Conservation (phyloP, 2,888 invertebrate genomes). For the Tiliacea aurago region DNA sequence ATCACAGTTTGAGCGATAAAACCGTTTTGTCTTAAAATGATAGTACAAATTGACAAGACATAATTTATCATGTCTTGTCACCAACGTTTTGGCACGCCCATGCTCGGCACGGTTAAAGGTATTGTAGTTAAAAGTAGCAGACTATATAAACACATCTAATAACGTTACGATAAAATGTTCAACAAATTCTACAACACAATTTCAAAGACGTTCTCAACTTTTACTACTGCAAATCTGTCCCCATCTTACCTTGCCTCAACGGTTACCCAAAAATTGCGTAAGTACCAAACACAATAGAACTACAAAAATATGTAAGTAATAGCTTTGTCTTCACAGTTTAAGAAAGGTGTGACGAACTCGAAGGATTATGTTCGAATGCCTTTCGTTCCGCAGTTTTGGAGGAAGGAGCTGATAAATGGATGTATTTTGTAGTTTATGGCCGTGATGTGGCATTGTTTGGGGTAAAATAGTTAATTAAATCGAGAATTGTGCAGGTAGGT, state of each 20-base stretch:
- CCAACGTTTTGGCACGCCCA: too few species aligned
- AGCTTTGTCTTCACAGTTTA: slow-evolving; percentile 29
- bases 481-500: not conserved
- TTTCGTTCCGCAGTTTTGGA: slow-evolving; percentile 50
- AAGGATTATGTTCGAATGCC: slow-evolving; percentile 32
- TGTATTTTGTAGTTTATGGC: slow-evolving; percentile 44
- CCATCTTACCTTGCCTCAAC: not conserved
- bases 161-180: too few species aligned
- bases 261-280: slow-evolving; percentile 47
- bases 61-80: too few species aligned
- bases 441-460: slow-evolving; percentile 47
- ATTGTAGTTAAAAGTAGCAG: too few species aligned
- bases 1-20: too few species aligned
- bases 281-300: slow-evolving; percentile 37
- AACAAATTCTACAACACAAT: not conserved
- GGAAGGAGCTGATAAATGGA: slow-evolving; percentile 47
- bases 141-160: too few species aligned
- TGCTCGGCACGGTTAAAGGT: too few species aligned
- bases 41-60: too few species aligned
- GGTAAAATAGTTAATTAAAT: slow-evolving; percentile 24
- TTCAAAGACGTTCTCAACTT: slow-evolving; percentile 1
- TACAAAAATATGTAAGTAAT: slow-evolving; percentile 42
- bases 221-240: slow-evolving; percentile 12
- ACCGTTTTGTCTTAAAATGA: too few species aligned
- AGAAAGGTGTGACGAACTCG: slow-evolving; percentile 50